Evolutionary conservation across 2,113 vertebrate genomes (phyloP).

Genomic region (Varanus komodoensis): DNA sequence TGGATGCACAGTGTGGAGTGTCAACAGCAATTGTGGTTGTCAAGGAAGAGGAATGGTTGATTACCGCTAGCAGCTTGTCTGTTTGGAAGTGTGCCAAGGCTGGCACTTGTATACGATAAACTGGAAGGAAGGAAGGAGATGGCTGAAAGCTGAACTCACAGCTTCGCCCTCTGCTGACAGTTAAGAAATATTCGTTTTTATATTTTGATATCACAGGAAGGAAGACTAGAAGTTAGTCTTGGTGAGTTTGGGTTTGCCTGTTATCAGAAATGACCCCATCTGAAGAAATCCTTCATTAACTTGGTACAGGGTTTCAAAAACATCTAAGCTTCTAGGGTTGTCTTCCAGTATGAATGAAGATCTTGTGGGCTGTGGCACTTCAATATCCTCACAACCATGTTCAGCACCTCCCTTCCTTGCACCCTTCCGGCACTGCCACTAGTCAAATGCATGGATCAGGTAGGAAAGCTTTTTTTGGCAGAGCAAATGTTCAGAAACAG

Average conservation of each 20-base stretch:
- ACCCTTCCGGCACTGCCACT: not conserved
- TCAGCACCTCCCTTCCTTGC: too few species aligned
- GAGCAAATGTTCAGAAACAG: not conserved
- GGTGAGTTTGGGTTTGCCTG: not conserved
- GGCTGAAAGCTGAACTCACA: not conserved
- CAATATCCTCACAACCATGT: not conserved
- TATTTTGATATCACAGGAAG: too few species aligned
- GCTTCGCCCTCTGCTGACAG: not conserved
- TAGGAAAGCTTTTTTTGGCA: not conserved
- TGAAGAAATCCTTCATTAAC: not conserved
- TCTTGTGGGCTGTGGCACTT: not conserved
- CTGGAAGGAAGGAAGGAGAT: not conserved
- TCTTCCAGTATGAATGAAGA: not conserved
- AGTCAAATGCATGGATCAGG: not conserved
- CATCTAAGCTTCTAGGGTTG: too few species aligned
- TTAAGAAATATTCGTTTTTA: not conserved
- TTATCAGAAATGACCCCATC: too few species aligned
- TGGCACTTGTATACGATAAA: not conserved
- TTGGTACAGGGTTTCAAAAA: not conserved
- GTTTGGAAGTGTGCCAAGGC: too few species aligned
- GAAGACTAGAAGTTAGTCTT: not conserved
- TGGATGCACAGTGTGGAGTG: too few species aligned
- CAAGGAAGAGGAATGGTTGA: not conserved
- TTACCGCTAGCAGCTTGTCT: not conserved
- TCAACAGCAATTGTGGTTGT: not conserved